Evolutionary conservation across 2,797 vertebrate genomes (phyloP), one percentile per base, ranked within the genome.

Genomic region (Brachymystax lenok): DNA sequence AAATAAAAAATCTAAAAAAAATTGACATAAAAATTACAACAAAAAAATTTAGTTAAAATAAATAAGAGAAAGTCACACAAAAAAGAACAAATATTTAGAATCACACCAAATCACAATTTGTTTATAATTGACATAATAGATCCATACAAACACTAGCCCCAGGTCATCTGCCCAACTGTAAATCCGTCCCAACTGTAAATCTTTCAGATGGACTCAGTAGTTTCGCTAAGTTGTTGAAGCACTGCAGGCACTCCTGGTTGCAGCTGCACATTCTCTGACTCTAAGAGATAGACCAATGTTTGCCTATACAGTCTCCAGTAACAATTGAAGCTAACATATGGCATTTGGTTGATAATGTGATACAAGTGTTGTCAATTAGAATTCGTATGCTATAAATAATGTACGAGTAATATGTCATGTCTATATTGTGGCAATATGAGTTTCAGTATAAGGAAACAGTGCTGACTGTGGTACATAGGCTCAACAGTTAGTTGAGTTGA

Each of bases 181-280:
- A 33, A 33, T 52, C 51, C 3, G 51, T 10, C 51, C 14, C 14
- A 12, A 52, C 51, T 67, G 14, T 67, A 30, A 30, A 67, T 67
- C 64, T 67, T 16, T 28, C n/a, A 54, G 73, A 17, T 74, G 51
- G 61, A 66, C 59, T 8, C 59, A 61, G 21, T 21, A 21, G 33
- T 50, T 7, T 35, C 1, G 16, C 12, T n/a, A 50, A 76, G 14
- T 73, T 52, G 76, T 56, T 77, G 74, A 83, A 79, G 66, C 24
- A 63, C 21, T 24, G 21, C 40, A 21, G 40, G 12, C 66, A 0
- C 40, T 14, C 56, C 33, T 35, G 59, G 6, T 50, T 69, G 0
- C 5, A 61, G 71, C 77, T 69, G 5, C 77, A 33, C 17, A 66
- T 66, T 50, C 64, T 77, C 24, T 24, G 12, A 63, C 75, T 71